A percentile compares a stretch with the other conserved stretches of the same genome.
Evolutionary conservation across 2,113 vertebrate genomes (phyloP).

Genomic region (Dipodomys ordii): DNA sequence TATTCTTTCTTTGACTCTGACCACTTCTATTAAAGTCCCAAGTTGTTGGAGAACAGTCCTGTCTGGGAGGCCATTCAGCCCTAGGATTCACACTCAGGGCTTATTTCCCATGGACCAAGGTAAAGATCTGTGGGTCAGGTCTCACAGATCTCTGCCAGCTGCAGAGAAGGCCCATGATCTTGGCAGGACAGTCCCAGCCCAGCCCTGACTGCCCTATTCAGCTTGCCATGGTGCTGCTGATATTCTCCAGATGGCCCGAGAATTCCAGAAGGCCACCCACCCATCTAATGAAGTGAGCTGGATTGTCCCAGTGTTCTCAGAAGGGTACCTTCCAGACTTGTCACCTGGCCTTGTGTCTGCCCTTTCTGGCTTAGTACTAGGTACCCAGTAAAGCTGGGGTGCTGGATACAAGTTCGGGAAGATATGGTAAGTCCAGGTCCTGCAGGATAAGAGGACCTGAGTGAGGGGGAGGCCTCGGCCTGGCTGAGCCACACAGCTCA

Average conservation of each 20-base stretch:
- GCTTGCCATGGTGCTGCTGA: neutral
- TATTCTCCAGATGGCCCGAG: neutral
- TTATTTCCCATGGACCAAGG: neutral
- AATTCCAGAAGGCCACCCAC: neutral
- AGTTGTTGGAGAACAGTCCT: neutral
- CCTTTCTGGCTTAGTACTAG: neutral
- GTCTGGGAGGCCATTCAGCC: neutral
- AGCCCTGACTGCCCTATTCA: neutral
- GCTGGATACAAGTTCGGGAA: neutral
- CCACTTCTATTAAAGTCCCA: neutral
- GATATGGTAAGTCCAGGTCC: neutral
- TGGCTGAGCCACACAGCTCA: neutral
- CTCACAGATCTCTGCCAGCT: neutral
- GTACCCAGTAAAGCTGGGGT: neutral
- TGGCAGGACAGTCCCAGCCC: neutral
- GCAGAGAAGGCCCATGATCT: neutral
- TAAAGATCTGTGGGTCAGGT: neutral
- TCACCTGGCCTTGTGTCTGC: neutral
- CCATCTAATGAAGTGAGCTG: neutral
- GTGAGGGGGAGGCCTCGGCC: neutral
- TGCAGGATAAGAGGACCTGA: neutral
- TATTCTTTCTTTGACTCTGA: slow-evolving; percentile 22
- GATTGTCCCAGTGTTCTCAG: neutral
- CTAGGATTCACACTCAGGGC: neutral
- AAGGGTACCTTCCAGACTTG: neutral